Evolutionary conservation across 2,797 vertebrate species (phyloP).

Genomic region (Enteromius paludinosus): DNA sequence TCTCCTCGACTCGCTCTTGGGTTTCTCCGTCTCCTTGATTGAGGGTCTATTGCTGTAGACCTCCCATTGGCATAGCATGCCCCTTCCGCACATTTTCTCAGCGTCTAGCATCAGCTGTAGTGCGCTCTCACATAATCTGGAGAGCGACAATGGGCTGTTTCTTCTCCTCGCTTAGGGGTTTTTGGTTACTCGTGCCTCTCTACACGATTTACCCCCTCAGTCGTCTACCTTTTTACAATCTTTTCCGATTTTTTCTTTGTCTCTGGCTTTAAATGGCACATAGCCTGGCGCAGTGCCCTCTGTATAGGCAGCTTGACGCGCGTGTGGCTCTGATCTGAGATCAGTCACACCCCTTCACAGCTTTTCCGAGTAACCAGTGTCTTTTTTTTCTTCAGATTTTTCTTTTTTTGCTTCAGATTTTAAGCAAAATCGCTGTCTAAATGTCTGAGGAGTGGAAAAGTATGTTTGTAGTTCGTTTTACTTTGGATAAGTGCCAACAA

Average conservation of each 20-base stretch:
- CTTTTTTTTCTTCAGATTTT: constrained; percentile 48
- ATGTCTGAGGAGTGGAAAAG: background rate
- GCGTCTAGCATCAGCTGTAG: constrained; percentile 68
- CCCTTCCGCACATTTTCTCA: constrained; percentile 74
- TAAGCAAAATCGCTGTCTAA: background rate
- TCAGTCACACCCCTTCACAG: constrained; percentile 72
- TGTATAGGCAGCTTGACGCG: constrained; percentile 80
- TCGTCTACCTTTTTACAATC: constrained; percentile 88
- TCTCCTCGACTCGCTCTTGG: constrained; percentile 61
- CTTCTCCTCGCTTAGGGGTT: constrained; percentile 29
- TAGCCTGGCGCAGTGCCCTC: constrained; percentile 79
- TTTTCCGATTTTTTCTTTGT: constrained; percentile 86
- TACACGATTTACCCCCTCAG: constrained; percentile 60
- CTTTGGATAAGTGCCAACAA: constrained; percentile 47
- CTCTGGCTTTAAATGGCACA: constrained; percentile 83
- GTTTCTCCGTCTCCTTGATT: constrained; percentile 58
- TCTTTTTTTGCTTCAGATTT: constrained; percentile 51
- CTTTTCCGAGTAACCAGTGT: constrained; percentile 11
- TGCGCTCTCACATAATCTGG: constrained; percentile 76
- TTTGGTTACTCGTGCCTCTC: constrained; percentile 57
- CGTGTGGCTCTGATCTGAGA: constrained; percentile 55
- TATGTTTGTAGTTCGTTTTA: constrained; percentile 50
- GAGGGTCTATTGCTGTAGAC: constrained; percentile 42
- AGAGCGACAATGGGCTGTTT: constrained; percentile 67
- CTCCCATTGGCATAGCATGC: constrained; percentile 63